A percentile compares a stretch with the other conserved stretches of the same genome.
These are phyloP conservation scores for Enteromius mattozi DNA, from an alignment of 2,797 vertebrate species.

Conservation along the genomic window DNA sequence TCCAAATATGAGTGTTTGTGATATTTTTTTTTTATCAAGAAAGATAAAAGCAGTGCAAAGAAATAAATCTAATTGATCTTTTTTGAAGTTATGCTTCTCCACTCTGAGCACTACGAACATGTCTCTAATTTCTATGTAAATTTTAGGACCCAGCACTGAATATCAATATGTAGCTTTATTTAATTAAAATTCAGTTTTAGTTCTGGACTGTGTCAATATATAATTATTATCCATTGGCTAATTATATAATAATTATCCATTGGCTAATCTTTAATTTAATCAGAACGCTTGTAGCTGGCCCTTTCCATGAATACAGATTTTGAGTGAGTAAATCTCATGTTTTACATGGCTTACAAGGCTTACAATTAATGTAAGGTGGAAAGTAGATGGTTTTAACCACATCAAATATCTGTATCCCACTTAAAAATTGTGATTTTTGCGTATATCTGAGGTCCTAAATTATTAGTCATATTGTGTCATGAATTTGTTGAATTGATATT, in stretches of 20 bases:
- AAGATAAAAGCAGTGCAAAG: constrained; percentile 11
- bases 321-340: neutral
- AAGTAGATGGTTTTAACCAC: neutral
- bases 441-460: neutral
- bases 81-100: neutral
- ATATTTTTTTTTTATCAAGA: neutral
- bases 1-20: neutral
- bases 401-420: neutral
- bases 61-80: constrained; percentile 6
- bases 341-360: neutral
- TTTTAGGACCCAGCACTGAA: constrained; percentile 8
- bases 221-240: neutral
- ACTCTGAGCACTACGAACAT: constrained; percentile 1
- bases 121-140: constrained; percentile 26
- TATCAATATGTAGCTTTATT: constrained; percentile 33
- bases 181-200: neutral
- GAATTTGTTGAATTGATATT: neutral
- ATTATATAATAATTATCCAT: neutral
- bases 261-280: neutral
- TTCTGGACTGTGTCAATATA: neutral
- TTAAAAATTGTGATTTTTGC: neutral
- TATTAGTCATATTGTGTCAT: neutral
- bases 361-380: neutral
- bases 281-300: neutral
- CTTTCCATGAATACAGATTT: neutral